phyloP scores from a whole-genome alignment of 2,888 invertebrate genomes.

The Unio delphinus region DNA sequence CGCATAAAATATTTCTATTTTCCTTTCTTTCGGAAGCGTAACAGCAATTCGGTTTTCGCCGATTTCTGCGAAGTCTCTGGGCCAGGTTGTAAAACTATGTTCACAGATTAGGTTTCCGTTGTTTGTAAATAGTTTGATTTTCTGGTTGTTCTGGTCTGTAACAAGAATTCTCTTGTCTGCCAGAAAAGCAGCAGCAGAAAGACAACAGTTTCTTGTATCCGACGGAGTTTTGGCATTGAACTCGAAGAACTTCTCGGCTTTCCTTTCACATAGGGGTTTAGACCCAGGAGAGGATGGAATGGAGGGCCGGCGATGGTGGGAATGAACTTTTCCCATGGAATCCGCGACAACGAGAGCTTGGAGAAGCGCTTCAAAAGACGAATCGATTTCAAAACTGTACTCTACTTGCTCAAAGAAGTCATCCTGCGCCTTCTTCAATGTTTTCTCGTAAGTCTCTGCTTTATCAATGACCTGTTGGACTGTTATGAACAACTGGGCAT shows the following conservation, averaged over 20 bases:
- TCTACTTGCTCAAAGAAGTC: slow-evolving; percentile 29
- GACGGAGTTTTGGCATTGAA: slow-evolving; percentile 33
- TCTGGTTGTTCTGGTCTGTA: slow-evolving; percentile 38
- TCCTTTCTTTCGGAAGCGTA: slow-evolving; percentile 34
- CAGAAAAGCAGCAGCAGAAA: slow-evolving; percentile 32
- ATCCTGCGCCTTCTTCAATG: slow-evolving; percentile 27
- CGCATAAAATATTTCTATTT: slow-evolving; percentile 36
- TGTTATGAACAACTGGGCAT: slow-evolving; percentile 37
- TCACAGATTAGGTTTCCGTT: slow-evolving; percentile 28
- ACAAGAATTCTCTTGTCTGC: slow-evolving; percentile 26
- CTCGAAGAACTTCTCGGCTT: slow-evolving; percentile 29
- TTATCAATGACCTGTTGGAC: slow-evolving; percentile 35
- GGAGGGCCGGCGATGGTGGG: slow-evolving; percentile 28
- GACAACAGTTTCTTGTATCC: slow-evolving; percentile 32
- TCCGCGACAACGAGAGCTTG: slow-evolving; percentile 32
- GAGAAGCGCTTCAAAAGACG: slow-evolving; percentile 31
- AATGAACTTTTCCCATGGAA: slow-evolving; percentile 30
- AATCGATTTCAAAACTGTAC: slow-evolving; percentile 38
- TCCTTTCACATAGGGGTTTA: slow-evolving; percentile 26
- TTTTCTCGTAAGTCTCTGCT: slow-evolving; percentile 30
- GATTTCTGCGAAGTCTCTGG: slow-evolving; percentile 31
- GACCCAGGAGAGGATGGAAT: slow-evolving; percentile 31
- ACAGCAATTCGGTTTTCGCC: slow-evolving; percentile 34
- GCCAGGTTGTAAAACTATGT: slow-evolving; percentile 35
- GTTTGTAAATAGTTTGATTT: slow-evolving; percentile 32